Evolutionary conservation across 2,888 invertebrate genomes (phyloP).

Genomic region (Thumatha senex): DNA sequence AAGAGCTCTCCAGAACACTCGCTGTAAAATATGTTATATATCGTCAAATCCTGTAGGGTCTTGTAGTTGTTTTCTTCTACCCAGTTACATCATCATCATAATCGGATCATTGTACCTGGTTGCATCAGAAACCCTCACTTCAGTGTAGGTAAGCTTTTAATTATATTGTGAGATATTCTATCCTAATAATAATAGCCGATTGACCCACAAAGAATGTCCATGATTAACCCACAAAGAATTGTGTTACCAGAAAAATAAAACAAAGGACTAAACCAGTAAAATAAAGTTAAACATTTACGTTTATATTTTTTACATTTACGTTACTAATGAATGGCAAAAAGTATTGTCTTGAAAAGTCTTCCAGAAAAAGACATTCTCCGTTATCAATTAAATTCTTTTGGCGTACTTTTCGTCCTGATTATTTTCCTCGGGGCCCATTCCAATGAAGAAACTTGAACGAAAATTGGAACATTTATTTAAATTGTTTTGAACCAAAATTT

Average conservation of each 20-base stretch:
- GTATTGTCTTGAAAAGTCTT: slow-evolving; percentile 18
- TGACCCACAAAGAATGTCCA: too few species aligned
- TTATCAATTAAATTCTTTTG: slow-evolving; percentile 76
- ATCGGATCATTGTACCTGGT: too few species aligned
- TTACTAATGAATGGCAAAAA: slow-evolving; percentile 26
- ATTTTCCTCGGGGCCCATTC: slow-evolving; percentile 55
- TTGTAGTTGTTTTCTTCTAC: too few species aligned
- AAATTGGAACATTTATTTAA: slow-evolving; percentile 19
- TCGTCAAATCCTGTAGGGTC: too few species aligned
- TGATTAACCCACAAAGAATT: neutral
- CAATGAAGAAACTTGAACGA: slow-evolving; percentile 15
- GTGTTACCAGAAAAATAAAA: neutral
- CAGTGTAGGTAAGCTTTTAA: too few species aligned
- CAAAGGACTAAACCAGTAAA: slow-evolving; percentile 14
- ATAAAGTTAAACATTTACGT: slow-evolving; percentile 17
- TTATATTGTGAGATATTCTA: too few species aligned
- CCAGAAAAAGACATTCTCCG: slow-evolving; percentile 52
- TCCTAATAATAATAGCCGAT: too few species aligned
- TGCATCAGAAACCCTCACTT: too few species aligned
- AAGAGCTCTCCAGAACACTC: too few species aligned
- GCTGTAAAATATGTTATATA: too few species aligned
- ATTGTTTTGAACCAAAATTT: slow-evolving; percentile 10
- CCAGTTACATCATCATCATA: too few species aligned
- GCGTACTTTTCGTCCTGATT: slow-evolving; percentile 58
- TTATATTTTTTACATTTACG: slow-evolving; percentile 26